Percentiles rank a stretch among this genome's conserved stretches.
These are phyloP conservation scores for Omphaloscelis lunosa DNA, from an alignment of 2,888 invertebrate species.

Conservation along the genomic window DNA sequence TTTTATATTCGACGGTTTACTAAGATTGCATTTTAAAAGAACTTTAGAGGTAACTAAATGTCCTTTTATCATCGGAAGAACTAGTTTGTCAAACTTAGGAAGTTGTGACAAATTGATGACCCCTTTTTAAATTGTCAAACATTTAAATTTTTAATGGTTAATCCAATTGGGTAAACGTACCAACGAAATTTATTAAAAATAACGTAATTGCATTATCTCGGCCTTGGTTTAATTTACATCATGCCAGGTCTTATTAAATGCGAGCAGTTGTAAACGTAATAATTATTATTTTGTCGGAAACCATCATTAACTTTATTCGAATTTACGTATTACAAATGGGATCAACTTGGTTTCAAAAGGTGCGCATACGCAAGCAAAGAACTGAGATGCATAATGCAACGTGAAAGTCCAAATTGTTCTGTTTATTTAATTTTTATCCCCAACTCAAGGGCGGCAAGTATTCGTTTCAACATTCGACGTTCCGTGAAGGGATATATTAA, in stretches of 20 bases:
- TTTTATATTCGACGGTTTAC: neutral
- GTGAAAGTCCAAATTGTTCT: slow-evolving; percentile 64
- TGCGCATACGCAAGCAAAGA: slow-evolving; percentile 22
- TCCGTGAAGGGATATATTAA: slow-evolving; percentile 57
- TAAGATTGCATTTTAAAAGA: slow-evolving; percentile 7
- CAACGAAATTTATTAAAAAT: neutral
- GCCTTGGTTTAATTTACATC: slow-evolving; percentile 9
- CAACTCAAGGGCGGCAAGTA: slow-evolving; percentile 68
- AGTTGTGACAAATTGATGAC: neutral
- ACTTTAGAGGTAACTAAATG: neutral
- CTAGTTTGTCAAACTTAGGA: neutral
- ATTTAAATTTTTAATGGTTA: neutral
- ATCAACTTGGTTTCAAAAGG: slow-evolving; percentile 19
- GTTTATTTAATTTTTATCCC: slow-evolving; percentile 67
- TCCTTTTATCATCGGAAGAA: neutral
- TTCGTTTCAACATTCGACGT: slow-evolving; percentile 39
- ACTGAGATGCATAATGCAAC: slow-evolving; percentile 45
- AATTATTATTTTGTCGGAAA: slow-evolving; percentile 11
- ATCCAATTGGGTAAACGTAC: too few species aligned
- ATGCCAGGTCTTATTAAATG: slow-evolving; percentile 8
- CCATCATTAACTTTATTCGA: slow-evolving; percentile 21
- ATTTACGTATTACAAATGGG: slow-evolving; percentile 17
- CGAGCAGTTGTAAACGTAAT: slow-evolving; percentile 1
- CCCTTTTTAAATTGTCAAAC: neutral
- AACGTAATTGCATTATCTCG: slow-evolving; percentile 1